Evolutionary conservation across 2,888 invertebrate genomes (phyloP), one percentile per base, ranked within the genome.

Genomic region (Spilarctia lutea): DNA sequence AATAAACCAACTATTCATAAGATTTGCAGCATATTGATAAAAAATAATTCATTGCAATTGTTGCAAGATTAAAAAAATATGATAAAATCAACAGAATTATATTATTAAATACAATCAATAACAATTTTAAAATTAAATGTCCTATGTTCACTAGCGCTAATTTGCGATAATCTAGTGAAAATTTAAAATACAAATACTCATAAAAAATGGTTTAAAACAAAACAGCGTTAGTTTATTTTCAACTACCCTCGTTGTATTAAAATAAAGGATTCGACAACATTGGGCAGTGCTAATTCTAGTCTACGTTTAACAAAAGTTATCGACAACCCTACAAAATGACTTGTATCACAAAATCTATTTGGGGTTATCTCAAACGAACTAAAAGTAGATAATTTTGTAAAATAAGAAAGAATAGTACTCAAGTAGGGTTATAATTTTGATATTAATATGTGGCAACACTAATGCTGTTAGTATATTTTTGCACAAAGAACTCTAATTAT

Each of bases 51-150:
- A 76, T 76, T 63, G 75, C 75, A 52, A 68, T 81, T 79, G 80
- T 80, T 85, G 88, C 86, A 89, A 89, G 83, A 88, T 75, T 84
- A 86, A 85, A 85, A 82, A 82, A 86, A 71, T 27, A 74, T 45
- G 83, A 87, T 82, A 83, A 86, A 87, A 88, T 85, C 86, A 89
- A 88, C 87, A 86, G 72, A 89, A 91, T 88, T 91, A 89, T 75
- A 91, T 87, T 87, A 91, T 87, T 88, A 91, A 90, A 85, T 91
- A 92, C 88, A 88, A 85, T 83, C 84, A 86, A 85, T 84, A 85
- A 88, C 86, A 87, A 86, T 85, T 85, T 76, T 77, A 75, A 81
- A 81, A 81, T 66, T n/a, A 76, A 70, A 35, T 63, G 13, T 45
- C 74, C 42, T 63, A 67, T 68, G 70, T 71, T 45, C 24, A 66